phyloP scores from a whole-genome alignment of 1,140 invertebrate species.

The Delia radicum region DNA sequence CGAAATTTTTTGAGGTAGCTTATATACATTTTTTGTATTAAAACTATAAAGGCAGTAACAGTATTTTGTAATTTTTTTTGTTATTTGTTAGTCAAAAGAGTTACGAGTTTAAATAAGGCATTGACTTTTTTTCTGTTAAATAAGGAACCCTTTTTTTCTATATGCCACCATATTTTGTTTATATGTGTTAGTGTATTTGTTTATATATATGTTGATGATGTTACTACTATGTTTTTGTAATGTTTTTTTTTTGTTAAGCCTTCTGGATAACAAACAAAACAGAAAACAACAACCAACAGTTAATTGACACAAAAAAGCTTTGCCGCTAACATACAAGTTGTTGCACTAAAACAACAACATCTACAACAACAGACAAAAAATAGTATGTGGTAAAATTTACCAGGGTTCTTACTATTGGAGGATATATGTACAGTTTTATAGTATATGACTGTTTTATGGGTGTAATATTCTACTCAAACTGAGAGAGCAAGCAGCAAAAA shows the following conservation, averaged over 20 bases:
- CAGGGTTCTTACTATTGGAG: not conserved
- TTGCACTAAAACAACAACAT: not conserved
- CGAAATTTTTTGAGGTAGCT: too few relatives aligned
- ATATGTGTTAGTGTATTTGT: not conserved
- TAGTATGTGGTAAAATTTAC: not conserved
- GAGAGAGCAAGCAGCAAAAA: not conserved
- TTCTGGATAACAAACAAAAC: not conserved
- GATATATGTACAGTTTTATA: slow-evolving; percentile 13
- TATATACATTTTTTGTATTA: not conserved
- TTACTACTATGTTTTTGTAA: not conserved
- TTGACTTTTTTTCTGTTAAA: not conserved
- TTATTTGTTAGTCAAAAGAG: not conserved
- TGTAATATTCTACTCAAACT: not conserved
- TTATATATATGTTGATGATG: not conserved
- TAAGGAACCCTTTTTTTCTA: slow-evolving; percentile 15
- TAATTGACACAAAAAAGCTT: slow-evolving; percentile 30
- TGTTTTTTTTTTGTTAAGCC: not conserved
- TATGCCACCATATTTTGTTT: not conserved
- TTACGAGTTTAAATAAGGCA: not conserved
- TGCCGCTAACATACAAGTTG: slow-evolving; percentile 1
- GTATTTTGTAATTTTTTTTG: not conserved
- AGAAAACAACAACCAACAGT: slow-evolving; percentile 13
- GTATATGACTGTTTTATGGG: slow-evolving; percentile 22
- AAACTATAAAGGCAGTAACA: not conserved
- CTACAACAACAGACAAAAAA: not conserved